Evolutionary conservation across 1,140 invertebrate species (phyloP).

Genomic region (Ceratitis capitata): DNA sequence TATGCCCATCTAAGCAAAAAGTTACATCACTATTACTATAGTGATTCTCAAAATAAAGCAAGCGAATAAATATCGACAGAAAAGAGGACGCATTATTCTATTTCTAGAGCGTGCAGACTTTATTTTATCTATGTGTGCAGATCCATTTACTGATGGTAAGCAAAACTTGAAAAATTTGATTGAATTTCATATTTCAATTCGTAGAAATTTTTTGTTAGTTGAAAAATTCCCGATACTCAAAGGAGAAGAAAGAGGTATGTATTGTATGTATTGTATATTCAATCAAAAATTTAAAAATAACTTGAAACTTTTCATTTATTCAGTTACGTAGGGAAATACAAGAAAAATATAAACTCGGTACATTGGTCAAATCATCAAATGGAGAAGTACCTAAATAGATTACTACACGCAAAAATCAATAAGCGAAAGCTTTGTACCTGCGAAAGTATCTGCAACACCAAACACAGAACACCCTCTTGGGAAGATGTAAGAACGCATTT

Average conservation of each 20-base stretch:
- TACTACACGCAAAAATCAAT: slow-evolving; percentile 86
- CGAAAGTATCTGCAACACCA: slow-evolving; percentile 72
- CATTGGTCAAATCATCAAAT: slow-evolving; percentile 75
- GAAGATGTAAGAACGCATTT: slow-evolving; percentile 72
- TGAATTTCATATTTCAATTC: slow-evolving; percentile 6
- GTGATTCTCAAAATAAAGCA: too few relatives aligned
- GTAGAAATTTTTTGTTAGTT: slow-evolving; percentile 70
- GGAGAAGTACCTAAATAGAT: slow-evolving; percentile 75
- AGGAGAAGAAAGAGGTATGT: slow-evolving; percentile 85
- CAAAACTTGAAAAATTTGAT: slow-evolving; percentile 55
- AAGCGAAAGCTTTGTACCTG: slow-evolving; percentile 76
- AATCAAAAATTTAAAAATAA: background rate
- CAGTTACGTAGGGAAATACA: slow-evolving; percentile 87
- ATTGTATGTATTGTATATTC: too few relatives aligned
- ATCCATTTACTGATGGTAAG: slow-evolving; percentile 98
- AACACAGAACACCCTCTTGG: slow-evolving; percentile 74
- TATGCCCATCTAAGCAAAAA: too few relatives aligned
- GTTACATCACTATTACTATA: too few relatives aligned
- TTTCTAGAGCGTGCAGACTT: slow-evolving; percentile 95
- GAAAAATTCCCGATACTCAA: slow-evolving; percentile 96
- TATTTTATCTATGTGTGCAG: too few relatives aligned
- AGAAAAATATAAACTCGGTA: slow-evolving; percentile 95
- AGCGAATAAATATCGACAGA: slow-evolving; percentile 95
- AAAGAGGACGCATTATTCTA: slow-evolving; percentile 88
- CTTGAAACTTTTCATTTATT: slow-evolving; percentile 51